Base-by-base conservation (phyloP, 2,888 invertebrate species). In the Lochmaea capreae region DNA sequence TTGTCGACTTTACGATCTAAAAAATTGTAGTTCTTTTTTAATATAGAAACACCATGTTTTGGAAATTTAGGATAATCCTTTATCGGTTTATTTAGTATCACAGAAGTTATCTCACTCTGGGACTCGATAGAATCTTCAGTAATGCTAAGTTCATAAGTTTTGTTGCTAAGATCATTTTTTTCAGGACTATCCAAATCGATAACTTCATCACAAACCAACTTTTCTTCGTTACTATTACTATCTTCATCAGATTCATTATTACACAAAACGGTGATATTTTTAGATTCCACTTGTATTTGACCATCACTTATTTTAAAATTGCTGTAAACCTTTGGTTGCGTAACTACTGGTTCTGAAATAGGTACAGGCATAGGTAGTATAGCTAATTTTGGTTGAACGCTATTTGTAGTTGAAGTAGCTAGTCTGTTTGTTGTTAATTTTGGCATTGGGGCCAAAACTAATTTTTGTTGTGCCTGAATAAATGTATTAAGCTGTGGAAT, bases 261-360 rank as follows among this genome's bases (percentile, higher is more conserved):
- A 79, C 89, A 87, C 89, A 90, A 89, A 69, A 92, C 91, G 71
- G 91, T 91, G 62, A 92, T 90, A 63, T 72, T 70, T 16, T 49
- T 52, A 14, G 76, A 71, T 16, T 79, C 76, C 66, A 77, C 82
- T 77, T 78, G 77, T n/a, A 79, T 58, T 69, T 81, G 79, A 89
- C 82, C 81, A 74, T 82, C 92, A 26, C 90, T 89, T 82, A 93
- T 92, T 87, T 93, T 92, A 74, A 93, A 87, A 85, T 92, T 93
- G 52, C 66, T 72, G 74, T 92, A 91, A 79, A 91, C 89, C 65
- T 90, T 91, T 10, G 90, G 89, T 82, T 81, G 90, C 89, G 12
- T 73, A 16, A 72, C 46, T 46, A 70, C 68, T 57, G 76, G 66
- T 39, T 80, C 77, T 11, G 77, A 73, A 62, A 77, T 76, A 52